Evolutionary conservation across 2,797 vertebrate species (phyloP).

Genomic region (Peromyscus aztecus): DNA sequence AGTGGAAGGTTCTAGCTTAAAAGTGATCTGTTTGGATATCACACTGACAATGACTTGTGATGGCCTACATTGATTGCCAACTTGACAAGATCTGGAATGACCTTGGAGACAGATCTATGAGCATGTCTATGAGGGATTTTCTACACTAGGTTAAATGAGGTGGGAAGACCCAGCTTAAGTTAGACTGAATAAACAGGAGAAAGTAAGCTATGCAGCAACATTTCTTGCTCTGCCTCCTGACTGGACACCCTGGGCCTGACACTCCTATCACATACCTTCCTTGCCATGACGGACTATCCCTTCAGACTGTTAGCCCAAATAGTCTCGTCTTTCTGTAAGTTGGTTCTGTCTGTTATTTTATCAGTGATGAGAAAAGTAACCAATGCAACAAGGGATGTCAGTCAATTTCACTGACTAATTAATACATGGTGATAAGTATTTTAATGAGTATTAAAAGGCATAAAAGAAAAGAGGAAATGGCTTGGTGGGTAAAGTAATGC

Average conservation of each 20-base stretch:
- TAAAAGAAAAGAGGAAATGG: neutral
- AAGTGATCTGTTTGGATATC: neutral
- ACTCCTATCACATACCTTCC: neutral
- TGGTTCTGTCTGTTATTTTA: neutral
- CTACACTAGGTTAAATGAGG: too few species aligned
- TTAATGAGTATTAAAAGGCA: constrained; percentile 10
- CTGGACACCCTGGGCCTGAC: neutral
- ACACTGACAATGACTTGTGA: neutral
- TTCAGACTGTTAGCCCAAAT: neutral
- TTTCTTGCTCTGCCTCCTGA: neutral
- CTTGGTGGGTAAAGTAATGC: too few species aligned
- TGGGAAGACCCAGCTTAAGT: neutral
- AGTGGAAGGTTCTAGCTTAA: neutral
- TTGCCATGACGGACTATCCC: neutral
- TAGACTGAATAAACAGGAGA: neutral
- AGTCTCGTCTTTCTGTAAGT: neutral
- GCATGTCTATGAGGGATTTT: neutral
- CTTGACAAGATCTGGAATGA: neutral
- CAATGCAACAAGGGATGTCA: neutral
- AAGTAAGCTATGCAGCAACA: neutral
- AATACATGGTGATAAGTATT: neutral
- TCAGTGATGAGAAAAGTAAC: neutral
- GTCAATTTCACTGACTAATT: neutral
- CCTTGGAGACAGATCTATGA: neutral
- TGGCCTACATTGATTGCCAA: neutral